phyloP scores from a whole-genome alignment of 2,797 vertebrate genomes.

The Columba guinea region DNA sequence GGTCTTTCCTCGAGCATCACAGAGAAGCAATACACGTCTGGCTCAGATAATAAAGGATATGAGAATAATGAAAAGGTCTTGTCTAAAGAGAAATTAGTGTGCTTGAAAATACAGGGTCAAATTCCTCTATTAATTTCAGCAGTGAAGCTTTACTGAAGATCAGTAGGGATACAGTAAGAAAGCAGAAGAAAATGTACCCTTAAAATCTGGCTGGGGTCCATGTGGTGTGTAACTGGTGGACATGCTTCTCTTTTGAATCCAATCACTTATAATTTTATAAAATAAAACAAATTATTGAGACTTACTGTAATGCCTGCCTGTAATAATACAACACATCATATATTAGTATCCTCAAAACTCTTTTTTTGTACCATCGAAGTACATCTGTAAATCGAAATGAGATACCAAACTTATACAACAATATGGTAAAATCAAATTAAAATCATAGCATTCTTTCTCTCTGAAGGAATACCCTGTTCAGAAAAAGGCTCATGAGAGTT shows the following conservation, averaged over 20 bases:
- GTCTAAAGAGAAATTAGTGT: background rate
- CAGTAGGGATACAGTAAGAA: background rate
- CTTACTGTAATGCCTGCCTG: background rate
- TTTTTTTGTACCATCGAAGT: background rate
- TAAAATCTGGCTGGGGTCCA: background rate
- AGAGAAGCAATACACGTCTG: background rate
- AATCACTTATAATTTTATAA: background rate
- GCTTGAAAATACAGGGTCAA: background rate
- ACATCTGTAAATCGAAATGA: background rate
- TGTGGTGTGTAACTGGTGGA: background rate
- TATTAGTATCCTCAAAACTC: background rate
- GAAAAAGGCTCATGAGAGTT: background rate
- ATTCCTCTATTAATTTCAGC: constrained; percentile 5
- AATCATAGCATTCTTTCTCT: background rate
- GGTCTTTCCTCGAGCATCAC: background rate
- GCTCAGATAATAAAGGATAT: background rate
- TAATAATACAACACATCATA: background rate
- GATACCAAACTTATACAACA: background rate
- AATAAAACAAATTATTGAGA: background rate
- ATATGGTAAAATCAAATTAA: background rate
- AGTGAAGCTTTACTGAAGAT: background rate
- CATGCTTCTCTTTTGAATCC: background rate
- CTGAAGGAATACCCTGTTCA: background rate
- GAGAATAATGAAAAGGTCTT: background rate
- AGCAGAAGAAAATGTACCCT: background rate